Percentiles rank a stretch among this genome's conserved stretches.
Evolutionary conservation across 2,113 vertebrate species (phyloP).

Genomic region (Varanus salvator): DNA sequence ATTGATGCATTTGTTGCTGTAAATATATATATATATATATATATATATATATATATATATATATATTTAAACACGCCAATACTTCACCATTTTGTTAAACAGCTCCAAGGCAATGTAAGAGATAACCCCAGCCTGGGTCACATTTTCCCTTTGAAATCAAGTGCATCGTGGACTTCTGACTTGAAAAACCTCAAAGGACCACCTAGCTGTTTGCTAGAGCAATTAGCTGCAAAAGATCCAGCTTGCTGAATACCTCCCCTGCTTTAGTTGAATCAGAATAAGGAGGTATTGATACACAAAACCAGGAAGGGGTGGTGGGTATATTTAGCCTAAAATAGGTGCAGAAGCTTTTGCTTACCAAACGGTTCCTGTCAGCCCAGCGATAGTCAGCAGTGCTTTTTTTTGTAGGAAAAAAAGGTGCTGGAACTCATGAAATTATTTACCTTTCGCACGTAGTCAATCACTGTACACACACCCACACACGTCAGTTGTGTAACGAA

Average conservation of each 20-base stretch:
- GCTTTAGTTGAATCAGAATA: background rate
- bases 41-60: background rate
- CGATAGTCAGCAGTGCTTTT: background rate
- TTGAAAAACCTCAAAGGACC: background rate
- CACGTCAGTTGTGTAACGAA: too few relatives aligned
- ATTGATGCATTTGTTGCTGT: conserved; percentile 40
- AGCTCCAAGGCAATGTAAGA: background rate
- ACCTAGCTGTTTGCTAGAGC: background rate
- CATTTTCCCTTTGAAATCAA: conserved; percentile 9
- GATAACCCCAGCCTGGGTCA: background rate
- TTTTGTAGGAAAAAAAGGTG: too few relatives aligned
- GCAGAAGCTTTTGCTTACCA: too few relatives aligned
- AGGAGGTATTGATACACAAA: background rate
- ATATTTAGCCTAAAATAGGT: background rate
- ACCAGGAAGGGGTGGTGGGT: background rate
- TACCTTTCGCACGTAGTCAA: too few relatives aligned
- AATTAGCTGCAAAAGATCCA: background rate
- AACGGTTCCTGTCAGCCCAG: background rate
- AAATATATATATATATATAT: background rate
- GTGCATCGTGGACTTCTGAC: conserved; percentile 25
- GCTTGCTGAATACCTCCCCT: background rate
- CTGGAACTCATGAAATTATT: too few relatives aligned
- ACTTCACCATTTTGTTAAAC: background rate
- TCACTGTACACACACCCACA: too few relatives aligned
- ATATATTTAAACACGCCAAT: background rate